These are phyloP conservation scores for Phymanthus crucifer DNA, from an alignment of 92 coral and sea anemone species.

Conservation along the genomic window DNA sequence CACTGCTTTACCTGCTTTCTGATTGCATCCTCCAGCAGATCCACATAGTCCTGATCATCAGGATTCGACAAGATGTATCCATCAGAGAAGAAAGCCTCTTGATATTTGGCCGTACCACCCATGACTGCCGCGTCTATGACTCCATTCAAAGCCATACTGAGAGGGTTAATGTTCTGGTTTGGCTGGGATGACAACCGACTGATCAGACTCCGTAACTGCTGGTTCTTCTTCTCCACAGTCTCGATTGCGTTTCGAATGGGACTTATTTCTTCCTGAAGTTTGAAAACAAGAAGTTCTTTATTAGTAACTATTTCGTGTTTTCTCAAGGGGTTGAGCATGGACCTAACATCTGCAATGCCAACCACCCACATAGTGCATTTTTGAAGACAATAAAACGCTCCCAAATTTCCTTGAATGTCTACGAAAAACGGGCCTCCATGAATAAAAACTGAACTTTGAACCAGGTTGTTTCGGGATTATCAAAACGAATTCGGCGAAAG, in stretches of 20 bases:
- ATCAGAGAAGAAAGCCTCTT: slow-evolving; percentile 83
- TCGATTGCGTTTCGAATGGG: slow-evolving; percentile 94
- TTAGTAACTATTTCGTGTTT: neutral
- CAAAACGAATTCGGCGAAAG: too few species aligned
- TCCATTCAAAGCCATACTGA: slow-evolving; percentile 94
- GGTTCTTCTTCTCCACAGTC: slow-evolving; percentile 89
- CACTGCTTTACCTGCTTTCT: slow-evolving; percentile 63
- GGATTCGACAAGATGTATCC: slow-evolving; percentile 77
- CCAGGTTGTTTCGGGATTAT: too few species aligned
- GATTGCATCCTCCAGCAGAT: slow-evolving; percentile 65
- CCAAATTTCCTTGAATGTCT: too few species aligned
- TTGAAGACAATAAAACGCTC: too few species aligned
- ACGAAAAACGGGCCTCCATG: too few species aligned
- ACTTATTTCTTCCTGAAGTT: slow-evolving; percentile 75
- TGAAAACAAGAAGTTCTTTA: neutral
- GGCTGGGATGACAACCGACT: slow-evolving; percentile 64
- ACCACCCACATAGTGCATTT: too few species aligned
- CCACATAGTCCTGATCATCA: slow-evolving; percentile 58
- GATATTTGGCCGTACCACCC: slow-evolving; percentile 94
- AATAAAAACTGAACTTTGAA: too few species aligned
- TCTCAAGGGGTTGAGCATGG: too few species aligned
- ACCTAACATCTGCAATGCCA: too few species aligned
- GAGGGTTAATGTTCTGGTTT: slow-evolving; percentile 74
- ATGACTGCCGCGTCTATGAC: slow-evolving; percentile 98
- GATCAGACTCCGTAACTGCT: slow-evolving; percentile 71